Evolutionary conservation across 2,113 vertebrate species (phyloP), one percentile per base, ranked within the genome.

Genomic region (Paedocypris sp.): DNA sequence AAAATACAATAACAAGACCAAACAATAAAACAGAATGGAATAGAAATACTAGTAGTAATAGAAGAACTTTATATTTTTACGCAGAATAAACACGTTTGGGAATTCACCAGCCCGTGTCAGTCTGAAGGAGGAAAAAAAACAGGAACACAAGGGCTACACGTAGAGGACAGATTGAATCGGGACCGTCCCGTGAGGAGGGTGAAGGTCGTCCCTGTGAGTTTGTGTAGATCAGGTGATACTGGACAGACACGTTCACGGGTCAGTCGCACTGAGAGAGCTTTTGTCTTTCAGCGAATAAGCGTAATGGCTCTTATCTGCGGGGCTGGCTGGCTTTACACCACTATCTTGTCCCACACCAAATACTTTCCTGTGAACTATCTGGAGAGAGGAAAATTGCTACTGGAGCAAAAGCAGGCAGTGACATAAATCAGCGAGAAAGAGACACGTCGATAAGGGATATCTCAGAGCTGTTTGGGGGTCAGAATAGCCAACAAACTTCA

Each of bases 341-440:
- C 33, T 65, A 58, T 75, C 65, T 74, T 59, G 60, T 70, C 35
- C 3, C 10, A 59, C 60, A 45, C 64, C 20, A 39, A 69, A 73
- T 62, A 43, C 45, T 22, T 60, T 50, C 39, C 22, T 65, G 28
- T 4, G 12, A 28, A 18, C 63, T 60, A 59, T 73, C 73, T 70
- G 10, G 39, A 46, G 48, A 68, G 59, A 56, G 68, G 59, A 77
- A 77, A 76, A 77, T 66, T 73, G 68, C 68, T 66, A 67, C 64
- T 68, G 49, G 66, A 75, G 59, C 47, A 32, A 20, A 61, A 64
- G 19, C 33, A 51, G 61, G 46, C 43, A 13, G 57, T 66, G 67
- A 71, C 75, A 80, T 77, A 77, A 77, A 79, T 81, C 77, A 81
- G 28, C 7, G 2, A 41, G 60, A 75, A 60, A 46, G 64, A 63